These are phyloP conservation scores for Tuta absoluta DNA, from an alignment of 2,888 invertebrate species.

Conservation along the genomic window DNA sequence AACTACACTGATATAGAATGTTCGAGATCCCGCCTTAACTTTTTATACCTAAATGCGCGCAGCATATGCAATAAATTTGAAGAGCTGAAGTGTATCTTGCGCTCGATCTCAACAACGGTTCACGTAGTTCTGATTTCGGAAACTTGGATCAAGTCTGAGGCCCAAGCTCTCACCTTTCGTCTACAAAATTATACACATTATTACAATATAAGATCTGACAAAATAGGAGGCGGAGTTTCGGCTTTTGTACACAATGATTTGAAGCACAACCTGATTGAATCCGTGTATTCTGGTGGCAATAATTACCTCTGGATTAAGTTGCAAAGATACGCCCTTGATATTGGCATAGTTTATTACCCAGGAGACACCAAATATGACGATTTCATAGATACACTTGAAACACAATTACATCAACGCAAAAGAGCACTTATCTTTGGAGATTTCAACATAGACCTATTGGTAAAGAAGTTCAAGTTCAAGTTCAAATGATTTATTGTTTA, in stretches of 20 bases:
- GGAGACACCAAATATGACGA: conserved; percentile 32
- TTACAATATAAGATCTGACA: too few relatives aligned
- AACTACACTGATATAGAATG: too few relatives aligned
- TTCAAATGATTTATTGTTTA: too few relatives aligned
- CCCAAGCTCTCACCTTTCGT: conserved; percentile 28
- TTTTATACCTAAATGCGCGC: too few relatives aligned
- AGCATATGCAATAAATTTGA: too few relatives aligned
- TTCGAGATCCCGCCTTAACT: too few relatives aligned
- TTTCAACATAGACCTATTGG: conserved; percentile 33
- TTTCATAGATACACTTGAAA: conserved; percentile 31
- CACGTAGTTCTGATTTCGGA: conserved; percentile 7
- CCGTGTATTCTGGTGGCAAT: conserved; percentile 33
- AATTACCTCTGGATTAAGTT: conserved; percentile 39
- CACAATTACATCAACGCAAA: conserved; percentile 31
- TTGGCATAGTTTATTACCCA: conserved; percentile 38
- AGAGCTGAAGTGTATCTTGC: too few relatives aligned
- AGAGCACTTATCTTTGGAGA: conserved; percentile 36
- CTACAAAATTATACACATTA: conserved; percentile 36
- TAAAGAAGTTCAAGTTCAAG: too few relatives aligned
- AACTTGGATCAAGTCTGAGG: conserved; percentile 23
- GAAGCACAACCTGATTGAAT: conserved; percentile 33
- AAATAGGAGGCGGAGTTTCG: too few relatives aligned
- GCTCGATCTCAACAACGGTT: too few relatives aligned
- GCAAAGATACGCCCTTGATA: conserved; percentile 31
- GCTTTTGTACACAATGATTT: too few relatives aligned